Percentiles rank a stretch among this genome's conserved stretches.
Conservation (phyloP, 2,113 vertebrate genomes). For the Chaetorhynchus papuensis region DNA sequence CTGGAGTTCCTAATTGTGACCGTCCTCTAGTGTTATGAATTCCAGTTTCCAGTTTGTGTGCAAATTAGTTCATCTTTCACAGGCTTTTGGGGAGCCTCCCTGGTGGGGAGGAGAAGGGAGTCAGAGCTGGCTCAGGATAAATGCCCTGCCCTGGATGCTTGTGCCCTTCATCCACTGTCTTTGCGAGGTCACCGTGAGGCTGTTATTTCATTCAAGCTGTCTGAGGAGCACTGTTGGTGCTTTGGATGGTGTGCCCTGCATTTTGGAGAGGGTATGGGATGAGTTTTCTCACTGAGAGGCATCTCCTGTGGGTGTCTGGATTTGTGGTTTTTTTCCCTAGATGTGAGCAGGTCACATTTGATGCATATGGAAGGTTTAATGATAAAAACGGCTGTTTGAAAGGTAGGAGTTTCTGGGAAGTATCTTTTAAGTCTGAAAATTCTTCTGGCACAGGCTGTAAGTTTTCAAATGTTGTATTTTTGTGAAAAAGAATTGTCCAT, state of each 20-base stretch:
- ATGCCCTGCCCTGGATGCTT: background rate
- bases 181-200: background rate
- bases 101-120: background rate
- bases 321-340: background rate
- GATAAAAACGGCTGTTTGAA: background rate
- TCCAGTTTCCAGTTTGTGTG: background rate
- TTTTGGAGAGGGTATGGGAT: background rate
- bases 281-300: background rate
- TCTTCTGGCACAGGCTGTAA: background rate
- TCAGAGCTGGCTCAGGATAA: background rate
- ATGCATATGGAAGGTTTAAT: background rate
- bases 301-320: background rate
- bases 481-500: fast-evolving
- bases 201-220: background rate
- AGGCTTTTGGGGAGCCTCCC: background rate
- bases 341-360: fast-evolving
- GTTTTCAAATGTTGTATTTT: background rate
- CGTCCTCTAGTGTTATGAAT: background rate
- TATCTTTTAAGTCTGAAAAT: background rate
- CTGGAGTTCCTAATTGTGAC: background rate
- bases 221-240: background rate
- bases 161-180: background rate
- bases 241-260: background rate
- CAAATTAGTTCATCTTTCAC: background rate
- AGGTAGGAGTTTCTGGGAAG: background rate